Evolutionary conservation across 2,888 invertebrate genomes (phyloP).

Genomic region (Patella ulyssiponensis): DNA sequence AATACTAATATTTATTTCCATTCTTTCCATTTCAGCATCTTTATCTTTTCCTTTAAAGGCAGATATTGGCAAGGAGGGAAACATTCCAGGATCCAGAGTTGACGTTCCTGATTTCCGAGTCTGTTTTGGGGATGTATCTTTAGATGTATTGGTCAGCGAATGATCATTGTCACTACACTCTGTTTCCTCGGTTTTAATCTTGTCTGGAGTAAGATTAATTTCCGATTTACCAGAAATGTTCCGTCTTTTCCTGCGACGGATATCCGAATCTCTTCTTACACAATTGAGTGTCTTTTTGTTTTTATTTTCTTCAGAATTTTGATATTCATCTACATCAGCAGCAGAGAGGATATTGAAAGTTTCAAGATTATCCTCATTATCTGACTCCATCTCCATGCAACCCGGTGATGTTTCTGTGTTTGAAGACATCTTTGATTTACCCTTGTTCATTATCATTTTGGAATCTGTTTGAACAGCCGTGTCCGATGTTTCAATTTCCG

Average conservation of each 20-base stretch:
- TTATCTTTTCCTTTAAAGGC: slow-evolving; percentile 31
- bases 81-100: slow-evolving; percentile 16
- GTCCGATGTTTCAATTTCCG: neutral
- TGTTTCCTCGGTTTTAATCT: no score
- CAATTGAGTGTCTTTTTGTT: neutral
- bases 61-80: slow-evolving; percentile 36
- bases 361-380: neutral
- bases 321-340: neutral
- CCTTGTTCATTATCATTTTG: no score
- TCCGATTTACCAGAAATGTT: no score
- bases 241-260: no score
- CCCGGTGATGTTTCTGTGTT: no score
- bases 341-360: neutral
- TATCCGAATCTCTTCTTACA: no score
- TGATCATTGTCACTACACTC: no score
- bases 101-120: neutral
- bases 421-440: no score
- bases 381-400: no score
- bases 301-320: neutral
- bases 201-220: no score
- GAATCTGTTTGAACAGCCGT: neutral
- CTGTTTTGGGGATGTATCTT: no score
- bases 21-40: slow-evolving; percentile 46
- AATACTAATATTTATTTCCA: slow-evolving; percentile 66
- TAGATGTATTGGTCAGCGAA: no score